Evolutionary conservation across 2,113 vertebrate species (phyloP).

Genomic region (Vulpes vulpes): DNA sequence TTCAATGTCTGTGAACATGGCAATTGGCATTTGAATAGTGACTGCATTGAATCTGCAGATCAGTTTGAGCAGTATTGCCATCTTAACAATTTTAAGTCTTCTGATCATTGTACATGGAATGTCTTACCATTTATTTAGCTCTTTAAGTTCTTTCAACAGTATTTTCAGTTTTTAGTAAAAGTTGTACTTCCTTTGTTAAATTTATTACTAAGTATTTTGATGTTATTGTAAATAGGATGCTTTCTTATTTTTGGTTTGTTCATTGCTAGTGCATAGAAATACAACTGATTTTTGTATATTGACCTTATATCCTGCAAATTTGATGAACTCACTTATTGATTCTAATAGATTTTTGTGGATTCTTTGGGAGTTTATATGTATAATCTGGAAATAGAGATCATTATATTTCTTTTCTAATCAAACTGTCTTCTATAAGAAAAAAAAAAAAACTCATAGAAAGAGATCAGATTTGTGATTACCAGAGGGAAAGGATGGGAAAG

Average conservation of each 20-base stretch:
- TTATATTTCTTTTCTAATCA: neutral
- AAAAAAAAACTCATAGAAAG: neutral
- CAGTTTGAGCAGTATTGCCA: neutral
- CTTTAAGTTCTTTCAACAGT: neutral
- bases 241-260: neutral
- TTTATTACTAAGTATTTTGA: neutral
- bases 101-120: neutral
- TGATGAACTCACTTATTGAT: neutral
- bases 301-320: neutral
- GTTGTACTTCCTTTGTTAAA: neutral
- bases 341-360: neutral
- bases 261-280: neutral
- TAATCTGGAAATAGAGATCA: neutral
- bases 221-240: neutral
- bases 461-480: neutral
- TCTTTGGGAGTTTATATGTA: neutral
- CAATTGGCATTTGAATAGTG: neutral
- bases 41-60: neutral
- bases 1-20: neutral
- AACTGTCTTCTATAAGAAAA: neutral
- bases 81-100: neutral
- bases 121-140: neutral
- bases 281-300: neutral
- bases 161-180: neutral
- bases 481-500: neutral